phyloP scores from a whole-genome alignment of 2,797 vertebrate species.

The Coendou prehensilis region DNA sequence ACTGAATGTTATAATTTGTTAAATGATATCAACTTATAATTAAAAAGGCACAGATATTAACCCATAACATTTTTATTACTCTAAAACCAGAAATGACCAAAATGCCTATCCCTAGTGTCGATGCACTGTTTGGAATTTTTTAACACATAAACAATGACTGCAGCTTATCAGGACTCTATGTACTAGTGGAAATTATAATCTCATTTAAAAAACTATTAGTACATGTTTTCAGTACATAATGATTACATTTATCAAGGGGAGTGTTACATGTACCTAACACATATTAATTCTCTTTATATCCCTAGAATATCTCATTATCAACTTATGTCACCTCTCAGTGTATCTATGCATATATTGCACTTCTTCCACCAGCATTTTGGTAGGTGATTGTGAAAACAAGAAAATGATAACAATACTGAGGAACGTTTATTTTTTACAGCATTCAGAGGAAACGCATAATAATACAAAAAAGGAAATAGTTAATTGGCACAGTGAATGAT shows the following conservation, averaged over 20 bases:
- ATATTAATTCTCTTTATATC: background rate
- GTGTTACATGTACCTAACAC: background rate
- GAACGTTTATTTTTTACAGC: background rate
- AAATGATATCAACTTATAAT: slow-evolving; percentile 5
- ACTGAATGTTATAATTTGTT: background rate
- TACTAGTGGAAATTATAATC: background rate
- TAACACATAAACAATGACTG: background rate
- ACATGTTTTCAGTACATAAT: background rate
- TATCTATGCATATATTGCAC: background rate
- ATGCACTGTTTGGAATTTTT: background rate
- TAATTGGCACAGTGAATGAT: background rate
- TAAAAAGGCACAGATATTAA: background rate
- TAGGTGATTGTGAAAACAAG: background rate
- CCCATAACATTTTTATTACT: background rate
- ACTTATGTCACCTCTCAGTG: background rate
- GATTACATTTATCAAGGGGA: background rate
- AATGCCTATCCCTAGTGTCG: background rate
- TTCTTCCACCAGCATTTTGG: background rate
- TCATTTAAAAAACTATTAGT: background rate
- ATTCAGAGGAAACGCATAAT: background rate
- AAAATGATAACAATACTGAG: background rate
- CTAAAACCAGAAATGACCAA: background rate
- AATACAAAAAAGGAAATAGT: background rate
- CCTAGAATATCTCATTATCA: background rate
- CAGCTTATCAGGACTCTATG: background rate